Conservation (phyloP, 2,888 invertebrate species). For the Apamea sordens region DNA sequence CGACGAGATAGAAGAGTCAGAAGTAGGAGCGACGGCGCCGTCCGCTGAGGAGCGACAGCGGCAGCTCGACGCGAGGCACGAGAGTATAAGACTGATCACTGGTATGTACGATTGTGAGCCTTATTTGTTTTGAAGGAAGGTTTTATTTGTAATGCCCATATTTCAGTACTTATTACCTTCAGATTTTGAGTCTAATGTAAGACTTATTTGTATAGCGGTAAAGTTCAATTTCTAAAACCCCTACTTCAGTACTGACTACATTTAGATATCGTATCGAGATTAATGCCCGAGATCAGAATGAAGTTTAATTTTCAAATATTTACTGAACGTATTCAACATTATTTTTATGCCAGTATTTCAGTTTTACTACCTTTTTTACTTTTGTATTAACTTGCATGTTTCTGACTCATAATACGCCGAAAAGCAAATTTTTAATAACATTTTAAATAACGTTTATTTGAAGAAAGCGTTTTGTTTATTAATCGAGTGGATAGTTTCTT, state of each 20-base stretch:
- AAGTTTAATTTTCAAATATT: not conserved
- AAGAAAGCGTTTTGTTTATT: no score
- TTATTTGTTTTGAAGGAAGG: not conserved
- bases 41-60: conserved; percentile 95
- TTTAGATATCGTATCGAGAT: not conserved
- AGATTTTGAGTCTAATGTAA: not conserved
- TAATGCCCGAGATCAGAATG: not conserved
- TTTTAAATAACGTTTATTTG: no score
- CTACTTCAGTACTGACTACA: not conserved
- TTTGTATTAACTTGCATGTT: not conserved
- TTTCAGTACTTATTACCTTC: not conserved
- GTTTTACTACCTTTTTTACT: not conserved
- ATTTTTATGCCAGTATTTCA: not conserved
- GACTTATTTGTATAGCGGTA: not conserved
- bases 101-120: conserved; percentile 88
- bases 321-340: not conserved
- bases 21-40: conserved; percentile 88
- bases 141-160: conserved; percentile 8
- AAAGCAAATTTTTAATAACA: no score
- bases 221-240: conserved; percentile 3
- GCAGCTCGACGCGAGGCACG: conserved; percentile 94
- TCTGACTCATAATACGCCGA: not conserved
- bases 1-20: conserved; percentile 93
- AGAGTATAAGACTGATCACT: conserved; percentile 94
- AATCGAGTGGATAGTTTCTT: not conserved